Conservation (phyloP, 2,797 vertebrate genomes). For the Aplochiton taeniatus region DNA sequence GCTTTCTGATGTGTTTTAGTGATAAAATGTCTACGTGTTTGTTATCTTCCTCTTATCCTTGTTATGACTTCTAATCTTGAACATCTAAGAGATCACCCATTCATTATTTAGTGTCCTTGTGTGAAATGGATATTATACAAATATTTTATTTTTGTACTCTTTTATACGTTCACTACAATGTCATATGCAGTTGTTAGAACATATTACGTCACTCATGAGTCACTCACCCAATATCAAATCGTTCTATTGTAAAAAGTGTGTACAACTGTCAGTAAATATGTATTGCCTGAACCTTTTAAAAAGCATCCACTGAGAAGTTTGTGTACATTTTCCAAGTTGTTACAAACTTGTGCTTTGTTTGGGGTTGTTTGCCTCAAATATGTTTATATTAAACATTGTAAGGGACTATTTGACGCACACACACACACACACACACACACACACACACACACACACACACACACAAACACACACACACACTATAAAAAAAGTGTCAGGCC, state of each 20-base stretch:
- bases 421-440: slow-evolving; percentile 27
- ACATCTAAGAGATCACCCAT: slow-evolving; percentile 35
- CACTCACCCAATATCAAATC: slow-evolving; percentile 12
- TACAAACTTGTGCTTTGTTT: background rate
- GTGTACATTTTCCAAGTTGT: slow-evolving; percentile 28
- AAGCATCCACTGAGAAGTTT: slow-evolving; percentile 16
- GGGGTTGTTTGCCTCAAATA: no score
- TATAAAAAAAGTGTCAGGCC: background rate
- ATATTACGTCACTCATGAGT: slow-evolving; percentile 49
- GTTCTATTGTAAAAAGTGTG: background rate
- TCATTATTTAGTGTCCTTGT: slow-evolving; percentile 40
- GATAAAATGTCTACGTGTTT: slow-evolving; percentile 16
- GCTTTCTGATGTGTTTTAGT: slow-evolving; percentile 29
- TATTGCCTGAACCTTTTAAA: slow-evolving; percentile 12
- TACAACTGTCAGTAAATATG: slow-evolving; percentile 34
- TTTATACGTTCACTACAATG: slow-evolving; percentile 58
- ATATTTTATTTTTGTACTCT: slow-evolving; percentile 79
- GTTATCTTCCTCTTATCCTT: slow-evolving; percentile 13
- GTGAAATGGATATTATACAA: slow-evolving; percentile 64
- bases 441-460: slow-evolving; percentile 27
- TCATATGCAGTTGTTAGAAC: slow-evolving; percentile 58
- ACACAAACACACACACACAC: slow-evolving; percentile 26
- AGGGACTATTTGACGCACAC: slow-evolving; percentile 23
- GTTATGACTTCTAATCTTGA: slow-evolving; percentile 34
- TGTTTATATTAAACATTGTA: slow-evolving; percentile 12